Base-by-base conservation (phyloP, 2,888 invertebrate species). In the Morpho achilles region DNA sequence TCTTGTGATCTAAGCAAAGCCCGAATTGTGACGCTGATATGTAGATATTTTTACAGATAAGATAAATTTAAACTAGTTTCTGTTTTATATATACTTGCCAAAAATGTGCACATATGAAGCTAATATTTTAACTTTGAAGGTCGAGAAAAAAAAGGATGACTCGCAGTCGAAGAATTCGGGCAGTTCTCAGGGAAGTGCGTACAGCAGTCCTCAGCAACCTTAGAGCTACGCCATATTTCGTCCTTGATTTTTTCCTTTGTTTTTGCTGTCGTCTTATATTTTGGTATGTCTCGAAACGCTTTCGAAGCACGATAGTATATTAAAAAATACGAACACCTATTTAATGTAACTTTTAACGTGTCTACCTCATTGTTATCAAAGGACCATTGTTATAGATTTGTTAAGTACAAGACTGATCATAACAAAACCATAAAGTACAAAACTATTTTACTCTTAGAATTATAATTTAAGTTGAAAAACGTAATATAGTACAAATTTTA, bases 401-500 rank as follows among this genome's bases (percentile, higher is more conserved):
- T 69, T 56, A 70, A 80, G 74, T 70, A 77, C 75, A 88, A 89
- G 89, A 89, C 88, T 89, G 89, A 89, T 79, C 76, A 77, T 82
- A 87, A 87, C 85, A 85, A 87, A 86, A 82, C 79, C 82, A 77
- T 80, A 75, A 72, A 84, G 82, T 84, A 82, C 82, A 82, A 85
- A 76, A 75, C 70, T 80, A 74, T 79, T 77, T 79, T 79, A 80
- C 76, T 78, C 69, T 69, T 80, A 78, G 76, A 70, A 74, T 74
- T 76, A 76, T 74, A 62, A 71, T 68, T 72, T 84, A 80, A 80
- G 80, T 83, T 84, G 79, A 74, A 76, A 79, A 81, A 77, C 61
- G 77, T 84, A 86, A 84, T 79, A 69, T 83, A 87, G 89, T 89
- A 89, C 87, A 90, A 89, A 90, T 79, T 77, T 75, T 84, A 85